These are phyloP conservation scores for Oncorhynchus keta DNA, from an alignment of 2,113 vertebrate species.

Conservation along the genomic window DNA sequence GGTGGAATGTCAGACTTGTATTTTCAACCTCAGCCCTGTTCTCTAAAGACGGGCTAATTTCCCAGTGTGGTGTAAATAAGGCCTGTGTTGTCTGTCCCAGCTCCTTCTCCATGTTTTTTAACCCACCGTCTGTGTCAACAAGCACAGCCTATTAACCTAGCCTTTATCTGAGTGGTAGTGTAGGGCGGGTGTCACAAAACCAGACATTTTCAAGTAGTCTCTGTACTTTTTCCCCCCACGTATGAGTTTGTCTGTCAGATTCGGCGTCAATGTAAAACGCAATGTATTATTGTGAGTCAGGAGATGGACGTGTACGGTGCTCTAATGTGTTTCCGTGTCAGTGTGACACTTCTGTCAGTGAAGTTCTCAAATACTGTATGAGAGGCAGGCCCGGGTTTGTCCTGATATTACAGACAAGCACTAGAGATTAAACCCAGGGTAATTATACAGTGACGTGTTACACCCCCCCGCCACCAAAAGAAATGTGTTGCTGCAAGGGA, in stretches of 20 bases:
- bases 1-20: constrained; percentile 51
- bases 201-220: background rate
- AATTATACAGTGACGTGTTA: constrained; percentile 42
- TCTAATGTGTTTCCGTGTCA: constrained; percentile 43
- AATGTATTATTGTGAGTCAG: background rate
- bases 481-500: constrained; percentile 23
- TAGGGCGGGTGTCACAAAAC: constrained; percentile 31
- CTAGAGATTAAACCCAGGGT: constrained; percentile 14
- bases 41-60: constrained; percentile 54
- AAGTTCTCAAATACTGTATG: background rate
- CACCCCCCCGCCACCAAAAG: constrained; percentile 10
- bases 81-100: constrained; percentile 45
- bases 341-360: background rate
- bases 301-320: background rate
- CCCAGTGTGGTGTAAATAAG: constrained; percentile 54
- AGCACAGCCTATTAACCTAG: constrained; percentile 42
- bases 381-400: constrained; percentile 9
- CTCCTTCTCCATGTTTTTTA: constrained; percentile 19
- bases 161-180: constrained; percentile 44
- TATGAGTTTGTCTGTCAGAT: constrained; percentile 9
- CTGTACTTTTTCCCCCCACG: background rate
- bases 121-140: constrained; percentile 46
- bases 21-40: constrained; percentile 50
- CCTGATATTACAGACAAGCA: constrained; percentile 1
- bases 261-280: constrained; percentile 26